Evolutionary conservation across 2,113 vertebrate genomes (phyloP).

Genomic region (Ramphastos sulfuratus): DNA sequence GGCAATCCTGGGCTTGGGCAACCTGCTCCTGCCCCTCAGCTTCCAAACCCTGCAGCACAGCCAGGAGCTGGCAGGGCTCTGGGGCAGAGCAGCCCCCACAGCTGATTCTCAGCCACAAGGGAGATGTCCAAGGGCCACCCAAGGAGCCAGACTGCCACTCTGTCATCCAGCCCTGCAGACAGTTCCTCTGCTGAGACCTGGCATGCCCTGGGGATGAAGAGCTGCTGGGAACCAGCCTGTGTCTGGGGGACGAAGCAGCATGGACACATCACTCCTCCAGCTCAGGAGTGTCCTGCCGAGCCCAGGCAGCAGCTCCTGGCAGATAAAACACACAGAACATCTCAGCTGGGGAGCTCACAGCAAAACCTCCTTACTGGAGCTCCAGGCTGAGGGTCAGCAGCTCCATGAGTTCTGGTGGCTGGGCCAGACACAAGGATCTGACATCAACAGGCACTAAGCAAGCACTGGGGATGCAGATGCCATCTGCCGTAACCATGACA

Average conservation of each 20-base stretch:
- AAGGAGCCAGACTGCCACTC: background rate
- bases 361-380: background rate
- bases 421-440: background rate
- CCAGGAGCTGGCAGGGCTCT: accelerated
- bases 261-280: accelerated
- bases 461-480: conserved; percentile 24
- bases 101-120: background rate
- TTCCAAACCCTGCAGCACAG: background rate
- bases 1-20: background rate
- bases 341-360: background rate
- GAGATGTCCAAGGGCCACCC: background rate
- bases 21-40: background rate
- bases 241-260: background rate
- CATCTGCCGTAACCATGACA: background rate
- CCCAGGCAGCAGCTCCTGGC: background rate
- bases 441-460: background rate
- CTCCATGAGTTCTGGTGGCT: background rate
- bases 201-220: background rate
- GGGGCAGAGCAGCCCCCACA: background rate
- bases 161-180: background rate
- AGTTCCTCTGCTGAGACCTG: background rate
- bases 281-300: background rate
- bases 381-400: background rate
- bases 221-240: background rate
- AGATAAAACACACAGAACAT: background rate